phyloP scores from a whole-genome alignment of 92 coral and sea anemone genomes.

The Meandrina meandrites region DNA sequence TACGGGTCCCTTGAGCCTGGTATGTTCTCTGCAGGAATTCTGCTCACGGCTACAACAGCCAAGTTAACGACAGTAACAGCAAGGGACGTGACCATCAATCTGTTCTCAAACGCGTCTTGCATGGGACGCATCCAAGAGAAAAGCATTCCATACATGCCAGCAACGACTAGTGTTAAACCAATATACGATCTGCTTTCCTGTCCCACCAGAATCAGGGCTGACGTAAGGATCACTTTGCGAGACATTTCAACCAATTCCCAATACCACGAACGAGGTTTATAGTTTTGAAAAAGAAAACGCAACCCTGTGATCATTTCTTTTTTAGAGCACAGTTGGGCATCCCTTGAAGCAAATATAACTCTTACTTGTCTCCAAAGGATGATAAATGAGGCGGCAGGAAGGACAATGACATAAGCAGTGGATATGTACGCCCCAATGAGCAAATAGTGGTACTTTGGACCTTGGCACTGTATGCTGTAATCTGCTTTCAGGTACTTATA shows the following conservation, averaged over 20 bases:
- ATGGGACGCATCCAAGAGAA: constrained; percentile 5
- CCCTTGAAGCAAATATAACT: background rate
- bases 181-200: constrained; percentile 4
- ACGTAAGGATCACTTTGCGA: background rate
- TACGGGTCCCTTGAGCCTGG: background rate
- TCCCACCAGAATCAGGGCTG: constrained; percentile 8
- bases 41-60: background rate
- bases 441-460: background rate
- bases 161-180: background rate
- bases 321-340: no score
- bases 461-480: background rate
- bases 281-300: constrained; percentile 7
- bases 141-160: constrained; percentile 6
- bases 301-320: background rate
- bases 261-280: background rate
- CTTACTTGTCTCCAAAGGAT: background rate
- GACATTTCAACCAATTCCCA: constrained; percentile 13
- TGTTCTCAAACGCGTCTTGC: background rate
- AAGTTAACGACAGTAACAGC: background rate
- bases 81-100: constrained; percentile 10
- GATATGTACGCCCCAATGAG: constrained; percentile 3
- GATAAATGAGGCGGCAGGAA: background rate
- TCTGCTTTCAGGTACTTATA: background rate
- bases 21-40: constrained; percentile 2
- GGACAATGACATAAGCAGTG: background rate